Base-by-base conservation (phyloP, 2,888 invertebrate species). In the Cyrtodaria siliqua region DNA sequence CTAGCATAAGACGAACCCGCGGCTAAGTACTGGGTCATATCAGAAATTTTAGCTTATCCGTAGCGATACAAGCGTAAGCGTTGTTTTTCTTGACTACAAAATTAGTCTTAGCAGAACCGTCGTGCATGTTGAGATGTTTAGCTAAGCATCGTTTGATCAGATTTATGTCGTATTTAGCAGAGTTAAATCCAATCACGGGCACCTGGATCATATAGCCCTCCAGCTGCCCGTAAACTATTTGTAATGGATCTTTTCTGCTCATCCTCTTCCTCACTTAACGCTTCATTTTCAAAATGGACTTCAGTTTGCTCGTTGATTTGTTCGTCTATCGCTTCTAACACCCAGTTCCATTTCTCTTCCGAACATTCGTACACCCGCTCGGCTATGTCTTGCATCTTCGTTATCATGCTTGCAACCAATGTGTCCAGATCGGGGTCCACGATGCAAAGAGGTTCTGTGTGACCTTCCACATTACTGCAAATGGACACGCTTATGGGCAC, bases 21-120 rank as follows among this genome's bases (percentile, higher is more conserved):
- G 12, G 78, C 64, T 2, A 82, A 49, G 42, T 49, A 82, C 14
- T 67, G 57, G 1, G 70, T 50, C 23, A 80, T 73, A 23, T 82
- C 82, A 82, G 57, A 29, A 82, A 76, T 33, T 67, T 82, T 3
- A 79, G 50, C 14, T n/a, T 50, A 1, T 42, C 33, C 12, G 53
- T 73, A 14, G 57, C 33, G 27, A 73, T 50, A 27, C 73, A 70
- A 2, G 44, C 42, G 44, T 77, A 69, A 12, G 44, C 55, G 20
- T 69, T 69, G 40, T 55, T 33, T 55, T 52, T 61, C 55, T 62
- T 69, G 20, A 61, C 56, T 1, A 56, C 56, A 26, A 69, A 62
- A 1, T n/a, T 12, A 20, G 23, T 40, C 38, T 49, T 49, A 2
- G 26, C 8, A n/a, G n/a, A n/a, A n/a, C n/a, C n/a, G 12, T 63